Percentiles rank a stretch among this genome's conserved stretches.
phyloP scores from a whole-genome alignment of 2,113 vertebrate species.

The Toxotes jaculatrix region DNA sequence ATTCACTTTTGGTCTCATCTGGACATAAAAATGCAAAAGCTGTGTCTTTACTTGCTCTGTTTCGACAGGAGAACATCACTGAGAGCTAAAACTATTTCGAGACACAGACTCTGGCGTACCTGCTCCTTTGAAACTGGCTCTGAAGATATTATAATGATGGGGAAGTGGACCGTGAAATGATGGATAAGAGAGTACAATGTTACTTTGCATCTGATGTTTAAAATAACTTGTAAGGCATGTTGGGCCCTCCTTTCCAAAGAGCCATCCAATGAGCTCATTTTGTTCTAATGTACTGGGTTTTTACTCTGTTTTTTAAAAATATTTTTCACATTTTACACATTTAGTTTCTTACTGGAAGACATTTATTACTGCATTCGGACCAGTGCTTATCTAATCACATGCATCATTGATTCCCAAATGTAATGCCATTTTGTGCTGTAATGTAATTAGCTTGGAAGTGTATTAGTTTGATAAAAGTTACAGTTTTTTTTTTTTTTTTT shows the following conservation, averaged over 20 bases:
- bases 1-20: constrained; percentile 19
- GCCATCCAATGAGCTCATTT: neutral
- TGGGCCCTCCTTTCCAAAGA: neutral
- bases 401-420: neutral
- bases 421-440: neutral
- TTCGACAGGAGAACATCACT: constrained; percentile 13
- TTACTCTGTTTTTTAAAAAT: neutral
- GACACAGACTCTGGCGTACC: constrained; percentile 19
- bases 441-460: neutral
- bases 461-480: neutral
- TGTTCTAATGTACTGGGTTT: neutral
- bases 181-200: constrained; percentile 26
- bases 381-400: neutral
- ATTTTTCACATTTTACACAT: neutral
- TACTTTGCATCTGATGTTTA: constrained; percentile 40
- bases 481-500: neutral
- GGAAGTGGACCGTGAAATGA: constrained; percentile 42
- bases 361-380: neutral
- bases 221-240: constrained; percentile 25
- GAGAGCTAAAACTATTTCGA: constrained; percentile 13
- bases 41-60: constrained; percentile 16
- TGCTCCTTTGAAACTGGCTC: constrained; percentile 40
- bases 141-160: constrained; percentile 40
- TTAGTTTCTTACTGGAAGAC: neutral
- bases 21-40: constrained; percentile 38